Evolutionary conservation across 2,888 invertebrate species (phyloP).

Genomic region (Drosophila algonquin): DNA sequence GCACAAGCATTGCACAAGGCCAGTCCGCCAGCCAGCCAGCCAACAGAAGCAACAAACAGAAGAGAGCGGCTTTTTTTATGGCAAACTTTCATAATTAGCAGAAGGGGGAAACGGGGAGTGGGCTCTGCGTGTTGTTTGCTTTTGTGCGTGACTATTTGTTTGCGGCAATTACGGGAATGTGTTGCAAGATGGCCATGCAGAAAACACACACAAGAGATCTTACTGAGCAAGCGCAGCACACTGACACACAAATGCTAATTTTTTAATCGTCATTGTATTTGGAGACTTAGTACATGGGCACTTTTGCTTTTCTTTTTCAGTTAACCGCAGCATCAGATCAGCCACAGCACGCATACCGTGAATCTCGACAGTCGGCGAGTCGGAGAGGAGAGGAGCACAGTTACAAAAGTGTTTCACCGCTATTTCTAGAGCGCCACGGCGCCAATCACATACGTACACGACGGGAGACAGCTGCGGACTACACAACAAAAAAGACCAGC

Average conservation of each 20-base stretch:
- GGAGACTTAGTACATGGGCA: conserved; percentile 46
- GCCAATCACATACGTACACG: conserved; percentile 66
- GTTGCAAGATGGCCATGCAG: conserved; percentile 18
- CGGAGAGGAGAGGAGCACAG: conserved; percentile 47
- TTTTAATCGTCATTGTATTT: conserved; percentile 52
- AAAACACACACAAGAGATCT: conserved; percentile 30
- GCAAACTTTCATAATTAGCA: conserved; percentile 76
- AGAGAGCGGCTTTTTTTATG: conserved; percentile 14
- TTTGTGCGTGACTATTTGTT: conserved; percentile 47
- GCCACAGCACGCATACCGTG: conserved; percentile 39
- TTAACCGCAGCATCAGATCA: conserved; percentile 19
- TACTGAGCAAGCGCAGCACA: conserved; percentile 62
- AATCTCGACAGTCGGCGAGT: conserved; percentile 14
- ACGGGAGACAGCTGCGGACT: conserved; percentile 70
- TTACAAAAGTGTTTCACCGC: conserved; percentile 63
- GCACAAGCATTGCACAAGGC: conserved; percentile 58
- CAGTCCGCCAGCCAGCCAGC: neutral
- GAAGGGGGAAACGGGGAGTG: conserved; percentile 30
- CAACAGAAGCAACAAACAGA: neutral
- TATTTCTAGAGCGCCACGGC: conserved; percentile 67
- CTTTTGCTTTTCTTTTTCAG: conserved; percentile 42
- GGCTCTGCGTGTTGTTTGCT: conserved; percentile 54
- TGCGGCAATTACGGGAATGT: conserved; percentile 10
- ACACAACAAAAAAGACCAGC: conserved; percentile 72
- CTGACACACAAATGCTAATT: conserved; percentile 61